Percentiles rank a stretch among this genome's conserved stretches.
phyloP scores from a whole-genome alignment of 2,888 invertebrate species.

The Brachyptera risi region DNA sequence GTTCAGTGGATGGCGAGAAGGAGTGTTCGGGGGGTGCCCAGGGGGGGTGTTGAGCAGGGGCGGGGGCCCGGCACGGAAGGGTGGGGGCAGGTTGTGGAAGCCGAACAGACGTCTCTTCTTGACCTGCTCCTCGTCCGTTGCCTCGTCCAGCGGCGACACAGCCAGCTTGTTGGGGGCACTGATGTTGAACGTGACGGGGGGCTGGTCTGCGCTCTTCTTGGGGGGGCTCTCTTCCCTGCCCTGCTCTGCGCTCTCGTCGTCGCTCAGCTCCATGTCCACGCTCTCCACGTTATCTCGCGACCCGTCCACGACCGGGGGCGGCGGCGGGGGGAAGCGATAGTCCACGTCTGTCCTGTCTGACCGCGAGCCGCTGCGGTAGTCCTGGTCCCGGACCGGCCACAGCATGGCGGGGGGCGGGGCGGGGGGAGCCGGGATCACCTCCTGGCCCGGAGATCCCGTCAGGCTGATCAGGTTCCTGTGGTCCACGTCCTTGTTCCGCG shows the following conservation, averaged over 20 bases:
- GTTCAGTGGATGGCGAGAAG: no score
- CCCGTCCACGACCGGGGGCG: conserved; percentile 23
- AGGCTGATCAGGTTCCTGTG: conserved; percentile 73
- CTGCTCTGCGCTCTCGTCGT: conserved; percentile 57
- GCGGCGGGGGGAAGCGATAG: conserved; percentile 10
- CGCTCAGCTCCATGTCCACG: conserved; percentile 84
- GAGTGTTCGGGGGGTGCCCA: background rate
- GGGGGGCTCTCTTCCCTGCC: conserved; percentile 24
- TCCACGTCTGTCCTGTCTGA: background rate
- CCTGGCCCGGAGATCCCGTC: conserved; percentile 61
- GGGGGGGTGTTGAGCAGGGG: background rate
- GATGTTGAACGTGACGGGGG: conserved; percentile 24
- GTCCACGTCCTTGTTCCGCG: conserved; percentile 33
- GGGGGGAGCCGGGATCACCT: conserved; percentile 30
- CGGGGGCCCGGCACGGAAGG: background rate
- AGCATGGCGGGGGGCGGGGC: conserved; percentile 41
- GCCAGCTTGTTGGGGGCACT: conserved; percentile 20
- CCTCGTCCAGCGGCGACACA: conserved; percentile 26
- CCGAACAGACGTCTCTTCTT: background rate
- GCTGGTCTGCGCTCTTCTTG: conserved; percentile 8
- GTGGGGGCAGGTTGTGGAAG: background rate
- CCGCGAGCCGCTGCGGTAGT: conserved; percentile 28
- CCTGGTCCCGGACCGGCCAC: conserved; percentile 34
- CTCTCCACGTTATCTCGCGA: conserved; percentile 67
- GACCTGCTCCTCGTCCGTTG: conserved; percentile 11